Conservation (phyloP, 2,888 invertebrate species). For the Scaptomyza flava region DNA sequence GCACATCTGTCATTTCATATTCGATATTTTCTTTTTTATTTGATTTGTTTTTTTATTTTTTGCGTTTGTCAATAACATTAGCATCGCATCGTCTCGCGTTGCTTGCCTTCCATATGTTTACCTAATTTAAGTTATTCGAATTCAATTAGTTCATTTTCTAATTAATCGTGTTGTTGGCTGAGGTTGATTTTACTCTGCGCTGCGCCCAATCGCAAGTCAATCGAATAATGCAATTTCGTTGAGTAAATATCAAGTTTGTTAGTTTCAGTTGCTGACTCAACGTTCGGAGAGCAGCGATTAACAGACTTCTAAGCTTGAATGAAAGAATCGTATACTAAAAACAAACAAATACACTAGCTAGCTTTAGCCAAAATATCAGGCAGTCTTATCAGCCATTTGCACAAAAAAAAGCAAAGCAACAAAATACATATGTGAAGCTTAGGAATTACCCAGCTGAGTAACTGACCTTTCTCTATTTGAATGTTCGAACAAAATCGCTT, state of each 20-base stretch:
- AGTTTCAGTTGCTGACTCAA: slow-evolving; percentile 15
- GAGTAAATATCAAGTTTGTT: slow-evolving; percentile 55
- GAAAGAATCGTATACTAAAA: neutral
- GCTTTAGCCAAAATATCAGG: too few species aligned
- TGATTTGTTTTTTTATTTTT: slow-evolving; percentile 7
- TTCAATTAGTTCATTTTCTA: slow-evolving; percentile 74
- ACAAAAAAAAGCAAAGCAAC: too few species aligned
- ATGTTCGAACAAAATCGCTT: too few species aligned
- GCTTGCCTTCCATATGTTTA: slow-evolving; percentile 66
- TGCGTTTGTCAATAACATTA: slow-evolving; percentile 68
- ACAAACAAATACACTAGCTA: neutral
- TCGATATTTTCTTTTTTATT: slow-evolving; percentile 30
- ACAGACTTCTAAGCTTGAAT: neutral
- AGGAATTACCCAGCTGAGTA: neutral
- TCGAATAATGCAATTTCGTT: slow-evolving; percentile 74
- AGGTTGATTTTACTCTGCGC: slow-evolving; percentile 20
- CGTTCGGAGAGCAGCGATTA: slow-evolving; percentile 3
- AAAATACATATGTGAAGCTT: too few species aligned
- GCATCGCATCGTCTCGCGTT: slow-evolving; percentile 27
- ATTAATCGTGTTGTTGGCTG: slow-evolving; percentile 63
- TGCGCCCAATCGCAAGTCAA: slow-evolving; percentile 61
- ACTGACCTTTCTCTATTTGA: neutral
- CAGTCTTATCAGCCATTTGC: too few species aligned
- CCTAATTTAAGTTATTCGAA: slow-evolving; percentile 80
- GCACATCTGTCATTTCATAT: slow-evolving; percentile 57